Conservation (phyloP, 1,140 invertebrate species). For the Triops longicaudatus region DNA sequence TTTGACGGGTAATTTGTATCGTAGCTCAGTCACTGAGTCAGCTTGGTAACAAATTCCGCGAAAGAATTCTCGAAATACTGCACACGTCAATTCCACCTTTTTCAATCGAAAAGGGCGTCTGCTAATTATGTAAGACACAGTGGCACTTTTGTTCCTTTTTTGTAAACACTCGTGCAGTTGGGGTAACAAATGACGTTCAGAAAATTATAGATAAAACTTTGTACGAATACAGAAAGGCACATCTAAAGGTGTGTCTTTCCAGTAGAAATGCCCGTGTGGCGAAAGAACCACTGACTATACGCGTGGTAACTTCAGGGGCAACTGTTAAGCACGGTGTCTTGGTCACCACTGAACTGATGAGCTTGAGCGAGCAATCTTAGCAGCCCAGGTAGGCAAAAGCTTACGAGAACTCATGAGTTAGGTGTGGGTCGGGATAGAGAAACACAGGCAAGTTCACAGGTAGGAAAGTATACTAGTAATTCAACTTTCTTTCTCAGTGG, state of each 20-base stretch:
- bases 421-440: background rate
- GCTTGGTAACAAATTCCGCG: background rate
- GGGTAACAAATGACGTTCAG: no score
- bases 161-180: no score
- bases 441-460: background rate
- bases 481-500: background rate
- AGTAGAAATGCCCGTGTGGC: background rate
- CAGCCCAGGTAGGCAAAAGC: constrained; percentile 5
- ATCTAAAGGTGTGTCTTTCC: background rate
- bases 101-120: background rate
- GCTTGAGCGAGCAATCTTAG: constrained; percentile 1
- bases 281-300: background rate
- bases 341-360: constrained; percentile 11
- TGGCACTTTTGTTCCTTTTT: no score
- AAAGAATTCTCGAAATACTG: background rate
- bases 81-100: background rate
- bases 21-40: background rate
- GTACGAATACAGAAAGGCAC: no score
- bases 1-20: background rate
- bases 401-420: background rate
- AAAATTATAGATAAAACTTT: no score
- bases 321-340: constrained; percentile 1
- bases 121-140: no score
- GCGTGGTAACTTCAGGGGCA: background rate
- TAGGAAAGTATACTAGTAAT: background rate